phyloP scores from a whole-genome alignment of 2,797 vertebrate genomes.

The Bufotes viridis region DNA sequence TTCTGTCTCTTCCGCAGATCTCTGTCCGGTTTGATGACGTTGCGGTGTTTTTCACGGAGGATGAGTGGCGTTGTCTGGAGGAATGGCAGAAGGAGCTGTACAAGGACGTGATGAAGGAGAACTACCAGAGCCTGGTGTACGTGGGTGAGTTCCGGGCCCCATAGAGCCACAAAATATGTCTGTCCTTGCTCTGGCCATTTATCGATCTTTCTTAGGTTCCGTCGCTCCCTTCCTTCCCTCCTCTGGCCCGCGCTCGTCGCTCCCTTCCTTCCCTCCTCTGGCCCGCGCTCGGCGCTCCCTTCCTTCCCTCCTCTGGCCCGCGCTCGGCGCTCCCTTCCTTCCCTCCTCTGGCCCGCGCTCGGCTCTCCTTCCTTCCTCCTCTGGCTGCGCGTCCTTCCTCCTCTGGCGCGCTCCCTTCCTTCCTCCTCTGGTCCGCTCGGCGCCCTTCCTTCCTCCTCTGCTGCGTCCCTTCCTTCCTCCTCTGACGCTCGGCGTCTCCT shows the following conservation, averaged over 20 bases:
- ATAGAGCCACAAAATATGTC: no score
- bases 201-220: no score
- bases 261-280: no score
- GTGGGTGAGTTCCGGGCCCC: neutral
- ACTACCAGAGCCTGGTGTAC: slow-evolving; percentile 33
- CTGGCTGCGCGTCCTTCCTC: fast-evolving
- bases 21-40: slow-evolving; percentile 39
- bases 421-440: no score
- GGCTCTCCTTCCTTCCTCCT: no score
- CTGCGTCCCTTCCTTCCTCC: no score
- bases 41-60: slow-evolving; percentile 34
- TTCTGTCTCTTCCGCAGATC: neutral
- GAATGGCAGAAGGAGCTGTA: slow-evolving; percentile 40
- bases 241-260: no score
- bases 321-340: no score
- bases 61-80: slow-evolving; percentile 26
- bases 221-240: no score
- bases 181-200: neutral
- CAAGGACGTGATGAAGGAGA: slow-evolving; percentile 49
- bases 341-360: no score
- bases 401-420: no score
- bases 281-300: neutral
- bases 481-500: neutral
- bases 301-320: neutral
- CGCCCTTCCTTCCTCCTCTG: neutral